Percentiles rank a stretch among this genome's conserved stretches.
These are phyloP conservation scores for Xanthostigma xanthostigma DNA, from an alignment of 2,888 invertebrate species.

Conservation along the genomic window DNA sequence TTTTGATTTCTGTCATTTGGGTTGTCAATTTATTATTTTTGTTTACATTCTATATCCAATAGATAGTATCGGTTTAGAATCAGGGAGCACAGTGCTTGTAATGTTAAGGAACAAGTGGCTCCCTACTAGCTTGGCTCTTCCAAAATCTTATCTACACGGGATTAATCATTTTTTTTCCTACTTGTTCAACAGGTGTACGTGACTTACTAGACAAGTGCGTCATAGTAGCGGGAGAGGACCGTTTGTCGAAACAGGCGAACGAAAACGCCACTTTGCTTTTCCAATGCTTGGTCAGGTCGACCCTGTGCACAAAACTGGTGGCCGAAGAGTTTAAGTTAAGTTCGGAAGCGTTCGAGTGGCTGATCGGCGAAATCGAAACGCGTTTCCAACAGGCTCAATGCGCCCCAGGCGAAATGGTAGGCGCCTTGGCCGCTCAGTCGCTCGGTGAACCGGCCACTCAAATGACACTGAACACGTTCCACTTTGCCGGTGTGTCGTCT, in stretches of 20 bases:
- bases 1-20: too few species aligned
- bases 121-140: too few species aligned
- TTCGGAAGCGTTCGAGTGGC: constrained; percentile 96
- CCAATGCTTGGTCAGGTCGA: constrained; percentile 88
- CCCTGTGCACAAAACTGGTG: constrained; percentile 88
- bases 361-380: constrained; percentile 98
- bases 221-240: constrained; percentile 89
- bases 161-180: constrained; percentile 2
- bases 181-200: constrained; percentile 45
- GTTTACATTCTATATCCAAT: too few species aligned
- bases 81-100: too few species aligned
- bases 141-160: too few species aligned
- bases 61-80: too few species aligned
- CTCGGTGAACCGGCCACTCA: constrained; percentile 99
- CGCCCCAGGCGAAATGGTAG: constrained; percentile 97
- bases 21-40: too few species aligned
- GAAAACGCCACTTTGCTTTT: constrained; percentile 95
- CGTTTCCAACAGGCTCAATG: constrained; percentile 92
- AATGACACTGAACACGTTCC: constrained; percentile 99
- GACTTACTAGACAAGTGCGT: constrained; percentile 80
- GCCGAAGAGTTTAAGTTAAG: constrained; percentile 92
- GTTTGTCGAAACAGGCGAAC: constrained; percentile 91
- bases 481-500: constrained; percentile 99
- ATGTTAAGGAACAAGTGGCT: too few species aligned
- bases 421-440: constrained; percentile 97